Percentiles rank a stretch among this genome's conserved stretches.
These are phyloP conservation scores for Danio kyathit DNA, from an alignment of 2,797 vertebrate species.

Conservation along the genomic window DNA sequence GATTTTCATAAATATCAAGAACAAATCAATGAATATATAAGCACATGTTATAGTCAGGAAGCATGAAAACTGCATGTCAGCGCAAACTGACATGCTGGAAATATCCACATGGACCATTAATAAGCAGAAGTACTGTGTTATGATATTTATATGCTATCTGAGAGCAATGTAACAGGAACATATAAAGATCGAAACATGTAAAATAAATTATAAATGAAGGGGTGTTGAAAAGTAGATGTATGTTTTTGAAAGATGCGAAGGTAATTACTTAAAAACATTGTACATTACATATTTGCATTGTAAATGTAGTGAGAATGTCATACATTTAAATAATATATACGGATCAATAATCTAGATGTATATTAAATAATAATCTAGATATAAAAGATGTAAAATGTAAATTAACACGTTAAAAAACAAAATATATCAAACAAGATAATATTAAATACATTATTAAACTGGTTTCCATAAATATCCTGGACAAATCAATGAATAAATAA, in stretches of 20 bases:
- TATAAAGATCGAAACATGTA: not conserved
- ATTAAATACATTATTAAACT: too few relatives aligned
- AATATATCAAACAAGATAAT: too few relatives aligned
- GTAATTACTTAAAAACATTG: not conserved
- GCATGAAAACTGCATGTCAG: not conserved
- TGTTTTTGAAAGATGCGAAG: not conserved
- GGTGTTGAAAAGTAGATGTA: too few relatives aligned
- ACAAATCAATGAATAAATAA: conserved; percentile 41
- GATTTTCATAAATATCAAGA: conserved; percentile 23
- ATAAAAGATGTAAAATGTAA: too few relatives aligned
- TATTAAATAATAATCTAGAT: too few relatives aligned
- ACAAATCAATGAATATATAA: conserved; percentile 41
- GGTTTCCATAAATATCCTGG: conserved; percentile 18
- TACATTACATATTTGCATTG: not conserved
- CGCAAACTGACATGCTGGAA: too few relatives aligned
- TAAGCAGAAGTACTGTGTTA: not conserved
- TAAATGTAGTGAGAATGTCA: too few relatives aligned
- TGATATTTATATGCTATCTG: not conserved
- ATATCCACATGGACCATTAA: conserved; percentile 4
- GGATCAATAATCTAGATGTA: too few relatives aligned
- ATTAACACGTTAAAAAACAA: too few relatives aligned
- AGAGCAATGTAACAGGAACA: not conserved
- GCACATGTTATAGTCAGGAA: not conserved
- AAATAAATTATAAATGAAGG: not conserved
- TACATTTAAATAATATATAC: too few relatives aligned